Evolutionary conservation across 2,797 vertebrate species (phyloP).

Genomic region (Macrochelys suwanniensis): DNA sequence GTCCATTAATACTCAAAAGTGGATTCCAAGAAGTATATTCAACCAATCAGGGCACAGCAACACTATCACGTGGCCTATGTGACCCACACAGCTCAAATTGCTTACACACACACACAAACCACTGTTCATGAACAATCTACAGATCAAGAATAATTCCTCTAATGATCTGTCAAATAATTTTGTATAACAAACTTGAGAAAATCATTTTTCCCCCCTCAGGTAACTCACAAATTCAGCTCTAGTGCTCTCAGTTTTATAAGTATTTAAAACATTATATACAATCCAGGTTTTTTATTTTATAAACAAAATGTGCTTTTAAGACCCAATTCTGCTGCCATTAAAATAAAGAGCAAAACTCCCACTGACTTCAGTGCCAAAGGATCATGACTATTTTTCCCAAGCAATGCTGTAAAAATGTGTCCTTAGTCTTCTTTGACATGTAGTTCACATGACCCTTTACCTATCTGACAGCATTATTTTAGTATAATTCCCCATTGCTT

Average conservation of each 20-base stretch:
- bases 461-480: constrained; percentile 31
- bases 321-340: not conserved
- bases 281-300: not conserved
- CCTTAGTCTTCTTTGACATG: constrained; percentile 7
- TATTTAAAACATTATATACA: not conserved
- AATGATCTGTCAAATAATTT: not conserved
- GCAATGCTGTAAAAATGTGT: constrained; percentile 26
- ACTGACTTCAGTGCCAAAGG: not conserved
- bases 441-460: constrained; percentile 41
- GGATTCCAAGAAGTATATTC: not conserved
- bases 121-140: not conserved
- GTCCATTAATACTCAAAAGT: not conserved
- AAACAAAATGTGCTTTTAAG: constrained; percentile 16
- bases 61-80: not conserved
- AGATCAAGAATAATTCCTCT: not conserved
- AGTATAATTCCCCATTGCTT: constrained; percentile 26
- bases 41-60: not conserved
- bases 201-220: not conserved
- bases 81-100: not conserved
- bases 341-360: constrained; percentile 19
- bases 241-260: not conserved
- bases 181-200: not conserved
- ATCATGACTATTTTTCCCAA: constrained; percentile 27
- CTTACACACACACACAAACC: no score
- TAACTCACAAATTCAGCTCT: not conserved